Base-by-base conservation (phyloP, 2,113 vertebrate genomes). In the Rhabdomys dilectus region DNA sequence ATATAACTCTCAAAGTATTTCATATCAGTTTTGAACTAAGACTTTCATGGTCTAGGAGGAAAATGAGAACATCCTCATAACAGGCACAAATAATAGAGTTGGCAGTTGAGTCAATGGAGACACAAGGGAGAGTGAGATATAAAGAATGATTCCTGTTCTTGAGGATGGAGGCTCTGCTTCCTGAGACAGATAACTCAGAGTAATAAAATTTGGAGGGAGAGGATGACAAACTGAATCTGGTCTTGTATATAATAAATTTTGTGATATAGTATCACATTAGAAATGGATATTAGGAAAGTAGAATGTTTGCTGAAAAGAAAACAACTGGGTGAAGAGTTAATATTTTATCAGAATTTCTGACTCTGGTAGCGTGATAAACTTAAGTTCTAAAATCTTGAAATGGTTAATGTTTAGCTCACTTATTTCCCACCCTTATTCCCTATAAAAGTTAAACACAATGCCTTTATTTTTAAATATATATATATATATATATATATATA, bases 301-400 rank as follows among this genome's bases (percentile, higher is more conserved):
- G 72, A 58, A 42, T 4, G 3, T 72, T 31, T 85, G 36, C 48
- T 22, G 80, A 19, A 72, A 42, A 89, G 45, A 86, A 72, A 58
- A 56, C 22, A 51, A 45, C 45, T 31, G 29, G 16, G 53, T 12
- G 34, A 34, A 11, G 31, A 64, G 3, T 29, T 39, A 72, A 42
- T 48, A 34, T 86, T 77, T 92, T 62, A 73, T 58, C n/a, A 66
- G 24, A 10, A 73, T 86, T 86, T 92, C 39, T 45, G 56, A 66
- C 10, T 77, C 34, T 56, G 53, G 10, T 78, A 48, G 86, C 86
- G 56, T 51, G 31, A 48, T 31, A 11, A 24, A 76, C 6, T 53
- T 19, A 81, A 26, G 53, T n/a, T 58, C 31, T 31, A 53, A 39
- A 51, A 77, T 92, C 29, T 60, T n/a, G n/a, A 62, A 36, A 91